These are phyloP conservation scores for Metellina segmentata DNA, from an alignment of 2,888 invertebrate genomes.

Conservation along the genomic window DNA sequence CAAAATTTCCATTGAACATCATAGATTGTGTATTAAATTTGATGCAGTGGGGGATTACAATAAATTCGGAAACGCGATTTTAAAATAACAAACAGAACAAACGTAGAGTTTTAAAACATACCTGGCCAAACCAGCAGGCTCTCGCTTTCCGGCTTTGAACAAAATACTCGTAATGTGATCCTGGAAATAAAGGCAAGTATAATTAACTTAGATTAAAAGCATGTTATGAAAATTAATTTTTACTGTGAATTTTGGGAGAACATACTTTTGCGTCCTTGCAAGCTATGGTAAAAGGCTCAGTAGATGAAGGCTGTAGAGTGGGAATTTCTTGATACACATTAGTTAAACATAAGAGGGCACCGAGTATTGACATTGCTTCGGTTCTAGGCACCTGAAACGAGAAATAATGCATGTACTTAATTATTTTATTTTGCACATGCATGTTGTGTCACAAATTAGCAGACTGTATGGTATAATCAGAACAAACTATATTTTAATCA, in stretches of 20 bases:
- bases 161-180: slow-evolving; percentile 94
- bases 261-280: slow-evolving; percentile 89
- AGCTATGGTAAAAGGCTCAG: slow-evolving; percentile 84
- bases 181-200: slow-evolving; percentile 81
- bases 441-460: background rate
- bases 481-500: too few species aligned
- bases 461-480: background rate
- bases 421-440: background rate
- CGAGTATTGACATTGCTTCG: slow-evolving; percentile 94
- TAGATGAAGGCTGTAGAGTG: slow-evolving; percentile 86
- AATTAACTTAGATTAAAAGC: background rate
- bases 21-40: too few species aligned
- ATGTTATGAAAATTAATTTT: background rate
- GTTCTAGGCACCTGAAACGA: slow-evolving; percentile 88
- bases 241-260: background rate
- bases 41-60: too few species aligned
- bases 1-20: too few species aligned
- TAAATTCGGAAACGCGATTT: too few species aligned
- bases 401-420: background rate
- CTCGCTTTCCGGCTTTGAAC: slow-evolving; percentile 91
- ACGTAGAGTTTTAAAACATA: slow-evolving; percentile 80
- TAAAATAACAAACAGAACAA: too few species aligned
- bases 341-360: slow-evolving; percentile 91
- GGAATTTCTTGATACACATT: slow-evolving; percentile 86
- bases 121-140: slow-evolving; percentile 92